Base-by-base conservation (phyloP, 2,113 vertebrate species). In the Pteruthius melanotis region DNA sequence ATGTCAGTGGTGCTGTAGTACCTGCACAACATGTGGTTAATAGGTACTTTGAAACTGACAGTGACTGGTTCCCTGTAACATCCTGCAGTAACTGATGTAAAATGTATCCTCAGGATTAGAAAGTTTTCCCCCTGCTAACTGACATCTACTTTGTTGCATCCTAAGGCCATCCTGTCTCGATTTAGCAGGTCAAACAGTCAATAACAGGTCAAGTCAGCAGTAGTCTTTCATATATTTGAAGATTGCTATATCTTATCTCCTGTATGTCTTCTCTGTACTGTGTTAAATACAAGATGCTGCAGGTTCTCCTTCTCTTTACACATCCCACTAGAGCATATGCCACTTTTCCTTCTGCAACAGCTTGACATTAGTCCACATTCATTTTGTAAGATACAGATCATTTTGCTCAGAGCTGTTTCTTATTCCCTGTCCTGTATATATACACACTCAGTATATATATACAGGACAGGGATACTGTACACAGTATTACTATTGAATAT, bases 261-360 rank as follows among this genome's bases (percentile, higher is more conserved):
- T 89, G 2, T 27, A 1, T 70, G 40, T 91, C 90, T 86, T 56
- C 63, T 53, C 53, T 74, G 16, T 56, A 23, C 45, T 57, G 5
- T 50, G 61, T 50, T 88, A 90, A 91, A 96, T 37, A 82, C 3
- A 20, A 95, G 65, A 60, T n/a, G 30, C 71, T 81, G 33, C 53
- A 88, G 49, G 22, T 79, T 95, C 52, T 94, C 64, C 31, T 57
- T 81, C 54, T 86, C 42, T 89, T 96, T 47, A 90, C 69, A 92
- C 77, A 50, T 95, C 72, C 90, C 77, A 70, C 90, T 87, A 27
- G 9, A 95, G 63, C 91, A 90, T 84, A 82, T 87, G 88, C 24
- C 61, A 53, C 79, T 84, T 89, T 87, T 82, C 65, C 90, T 87
- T 74, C 56, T 79, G 52, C 52, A 70, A 30, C 69, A 87, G 56